Base-by-base conservation (phyloP, 1,140 invertebrate genomes). In the Samia ricini region DNA sequence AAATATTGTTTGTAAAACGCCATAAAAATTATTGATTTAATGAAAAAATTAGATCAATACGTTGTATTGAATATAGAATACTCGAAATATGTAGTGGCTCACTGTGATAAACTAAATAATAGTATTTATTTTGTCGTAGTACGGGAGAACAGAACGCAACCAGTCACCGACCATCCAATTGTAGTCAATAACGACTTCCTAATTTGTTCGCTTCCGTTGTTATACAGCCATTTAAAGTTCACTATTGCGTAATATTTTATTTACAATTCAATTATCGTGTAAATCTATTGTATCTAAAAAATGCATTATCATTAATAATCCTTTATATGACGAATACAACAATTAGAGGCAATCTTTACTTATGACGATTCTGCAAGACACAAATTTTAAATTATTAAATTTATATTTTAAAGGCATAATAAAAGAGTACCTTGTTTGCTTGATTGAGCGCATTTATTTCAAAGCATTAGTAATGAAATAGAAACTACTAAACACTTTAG, bases 161-260 rank as follows among this genome's bases (percentile, higher is more conserved):
- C 22, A 52, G 19, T 21, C 19, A 48, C 70, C 72, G 76, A 69
- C 62, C 65, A 68, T 70, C 69, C 83, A 89, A 88, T 89, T 88
- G 85, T 72, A 66, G 71, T 76, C 83, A 88, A 82, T 88, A 83
- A 79, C 76, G 74, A 86, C 85, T 81, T 89, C 85, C 87, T 89
- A 85, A 89, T 89, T 88, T 85, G 80, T 77, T 85, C 77, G 77
- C 80, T 82, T 89, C 87, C 87, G 75, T 71, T 71, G 66, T 63
- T 61, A 64, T 64, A 62, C 69, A 65, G 63, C 68, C 57, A 24
- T 49, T 12, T 60, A 29, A 19, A 33, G 56, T 57, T 57, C 4
- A 26, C 21, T 57, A 33, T 57, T 57, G 26, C 26, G 33, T 57
- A 42, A 55, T 18, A 33, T 19, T 18, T 42, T 57, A 33, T 36